Evolutionary conservation across 2,113 vertebrate genomes (phyloP), one percentile per base, ranked within the genome.

Genomic region (Pygoscelis adeliae): DNA sequence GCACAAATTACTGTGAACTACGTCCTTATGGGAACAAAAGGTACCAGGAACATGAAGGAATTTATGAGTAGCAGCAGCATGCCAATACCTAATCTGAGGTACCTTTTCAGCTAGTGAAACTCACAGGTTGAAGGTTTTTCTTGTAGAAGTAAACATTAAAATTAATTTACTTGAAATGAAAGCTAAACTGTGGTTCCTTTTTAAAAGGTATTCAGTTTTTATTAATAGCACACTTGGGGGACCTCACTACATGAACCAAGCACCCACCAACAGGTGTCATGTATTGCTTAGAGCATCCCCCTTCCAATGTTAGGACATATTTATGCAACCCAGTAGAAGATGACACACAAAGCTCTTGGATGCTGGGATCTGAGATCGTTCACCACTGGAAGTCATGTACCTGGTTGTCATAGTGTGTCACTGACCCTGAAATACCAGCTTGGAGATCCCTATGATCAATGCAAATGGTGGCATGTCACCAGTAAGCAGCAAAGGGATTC

Each of bases 281-380:
- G 1, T 42, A 15, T 13, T 22, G 3, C 10, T 61, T 77, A 56
- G 18, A 50, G 5, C 10, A 44, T 4, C 2, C 7, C 8, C 4
- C 29, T 72, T 66, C 42, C 69, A 70, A 4, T 25, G 3, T 25
- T 20, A 82, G 8, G 21, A 40, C 14, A 6, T 16, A 19, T 67
- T 71, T 72, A 44, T 42, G 19, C 29, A 79, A 34, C 12, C 16
- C 46, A 29, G 4, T 25, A 36, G 38, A 76, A 76, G 17, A 38
- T 13, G 12, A 38, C 5, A 30, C 10, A n/a, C 15, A 56, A 78
- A 73, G n/a, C 27, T 79, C 25, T 56, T 1, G 2, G 5, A 5
- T 79, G 15, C 18, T 58, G 26, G 17, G 12, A 38, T 21, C 19
- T 67, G 40, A 49, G 27, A 6, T 49, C 18, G 23, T 55, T 47